A percentile compares a stretch with the other conserved stretches of the same genome.
Evolutionary conservation across 2,797 vertebrate genomes (phyloP).

Genomic region (Chiloscyllium punctatum): DNA sequence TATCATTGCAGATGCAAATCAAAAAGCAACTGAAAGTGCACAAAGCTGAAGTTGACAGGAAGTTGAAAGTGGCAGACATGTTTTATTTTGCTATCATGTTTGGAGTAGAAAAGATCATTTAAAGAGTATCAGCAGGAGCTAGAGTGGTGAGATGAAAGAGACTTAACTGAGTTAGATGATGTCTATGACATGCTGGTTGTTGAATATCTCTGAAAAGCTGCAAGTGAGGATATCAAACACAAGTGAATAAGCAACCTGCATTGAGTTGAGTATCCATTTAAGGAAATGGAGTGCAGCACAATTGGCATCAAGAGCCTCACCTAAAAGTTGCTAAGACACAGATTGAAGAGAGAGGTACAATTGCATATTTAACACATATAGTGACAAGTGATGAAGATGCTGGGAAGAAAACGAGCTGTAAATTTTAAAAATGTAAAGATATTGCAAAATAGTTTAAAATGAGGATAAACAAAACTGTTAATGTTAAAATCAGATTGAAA

Average conservation of each 20-base stretch:
- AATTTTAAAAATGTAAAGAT: not conserved
- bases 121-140: not conserved
- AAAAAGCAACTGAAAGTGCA: not conserved
- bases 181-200: not conserved
- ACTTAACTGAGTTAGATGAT: not conserved
- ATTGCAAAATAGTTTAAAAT: not conserved
- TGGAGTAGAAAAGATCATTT: not conserved
- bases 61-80: not conserved
- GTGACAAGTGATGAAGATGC: not conserved
- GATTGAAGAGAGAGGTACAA: not conserved
- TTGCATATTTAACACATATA: not conserved
- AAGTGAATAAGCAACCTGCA: not conserved
- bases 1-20: not conserved
- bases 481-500: not conserved
- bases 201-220: not conserved
- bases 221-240: not conserved
- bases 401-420: not conserved
- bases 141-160: slow-evolving; percentile 13
- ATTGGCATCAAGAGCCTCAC: not conserved
- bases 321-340: not conserved
- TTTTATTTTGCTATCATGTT: not conserved
- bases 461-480: not conserved
- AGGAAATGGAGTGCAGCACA: not conserved
- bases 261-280: slow-evolving; percentile 4
- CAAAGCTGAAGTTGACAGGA: not conserved